Base-by-base conservation (phyloP, 2,797 vertebrate genomes). In the Enteromius paludinosus region DNA sequence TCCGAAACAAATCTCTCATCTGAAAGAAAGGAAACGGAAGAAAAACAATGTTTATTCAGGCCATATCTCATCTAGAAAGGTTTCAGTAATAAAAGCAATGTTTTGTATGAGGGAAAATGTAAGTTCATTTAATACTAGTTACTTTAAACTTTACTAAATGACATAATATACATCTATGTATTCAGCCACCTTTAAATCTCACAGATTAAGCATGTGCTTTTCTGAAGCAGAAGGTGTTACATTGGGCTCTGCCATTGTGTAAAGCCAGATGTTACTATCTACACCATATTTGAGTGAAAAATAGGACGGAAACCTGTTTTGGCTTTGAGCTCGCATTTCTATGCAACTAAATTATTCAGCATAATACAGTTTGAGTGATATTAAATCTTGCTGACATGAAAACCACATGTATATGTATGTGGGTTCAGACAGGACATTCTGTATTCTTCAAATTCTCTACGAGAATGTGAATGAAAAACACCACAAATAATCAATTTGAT, bases 341-440 rank as follows among this genome's bases (percentile, higher is more conserved):
- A 75, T 59, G 77, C 54, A 70, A 76, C 74, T 72, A 72, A 76
- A 84, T 71, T 79, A 83, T 84, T 83, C 83, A 75, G 35, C 71
- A 73, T 83, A 79, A 77, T 79, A 71, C 71, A 80, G 66, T 77
- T 6, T 47, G 72, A 79, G 66, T 77, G 65, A 80, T 85, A 83
- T 83, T 83, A 80, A 83, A 85, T 65, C 61, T 72, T 65, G 56
- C 79, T 72, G 83, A 85, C 71, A 85, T 69, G 33, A 77, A 79
- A 80, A 85, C 77, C 83, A 66, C 76, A 80, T 4, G 62, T 56
- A 59, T 43, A 30, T 52, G 64, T 65, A 73, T 59, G 70, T 64
- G 23, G n/a, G n/a, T 54, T 68, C 5, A 3, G 65, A 83, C 28
- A 79, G 33, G 38, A 33, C 68, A 72, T 70, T 25, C 35, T 30